Percentiles rank a stretch among this genome's conserved stretches.
Evolutionary conservation across 2,797 vertebrate genomes (phyloP).

Genomic region (Mareca penelope): DNA sequence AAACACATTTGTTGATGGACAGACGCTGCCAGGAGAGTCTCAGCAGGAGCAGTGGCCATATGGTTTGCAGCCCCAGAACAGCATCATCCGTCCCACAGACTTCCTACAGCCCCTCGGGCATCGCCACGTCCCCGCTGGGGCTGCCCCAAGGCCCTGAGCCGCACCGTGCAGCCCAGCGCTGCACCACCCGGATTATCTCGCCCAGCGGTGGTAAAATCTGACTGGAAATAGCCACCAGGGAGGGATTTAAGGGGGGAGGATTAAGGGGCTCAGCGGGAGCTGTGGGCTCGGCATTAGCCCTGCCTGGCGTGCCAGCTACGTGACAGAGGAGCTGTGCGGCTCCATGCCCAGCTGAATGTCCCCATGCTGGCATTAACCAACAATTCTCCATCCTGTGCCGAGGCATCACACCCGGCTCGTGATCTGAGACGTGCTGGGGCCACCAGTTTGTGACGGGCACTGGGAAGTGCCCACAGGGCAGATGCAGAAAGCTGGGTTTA

Average conservation of each 20-base stretch:
- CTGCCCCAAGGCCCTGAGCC: not conserved
- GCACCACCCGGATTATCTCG: accelerated
- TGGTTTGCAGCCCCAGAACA: not conserved
- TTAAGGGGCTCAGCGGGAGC: constrained; percentile 17
- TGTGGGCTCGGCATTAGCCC: not conserved
- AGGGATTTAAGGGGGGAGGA: not conserved
- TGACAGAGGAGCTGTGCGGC: not conserved
- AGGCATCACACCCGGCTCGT: not conserved
- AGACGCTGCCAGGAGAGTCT: not conserved
- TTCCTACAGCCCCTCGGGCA: not conserved
- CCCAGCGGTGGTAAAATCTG: not conserved
- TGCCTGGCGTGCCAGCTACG: not conserved
- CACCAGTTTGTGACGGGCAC: not conserved
- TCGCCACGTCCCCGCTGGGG: not conserved
- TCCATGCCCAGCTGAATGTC: not conserved
- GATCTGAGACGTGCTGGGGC: not conserved
- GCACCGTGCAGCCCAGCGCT: accelerated
- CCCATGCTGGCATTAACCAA: not conserved
- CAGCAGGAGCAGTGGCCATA: not conserved
- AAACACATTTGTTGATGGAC: not conserved
- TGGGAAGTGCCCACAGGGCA: not conserved
- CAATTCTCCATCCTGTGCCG: accelerated
- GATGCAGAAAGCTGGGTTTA: not conserved
- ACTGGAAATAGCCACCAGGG: constrained; percentile 8
- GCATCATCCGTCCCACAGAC: constrained; percentile 7